Base-by-base conservation (phyloP, 2,113 vertebrate species). In the Hydrochoerus hydrochaeris region DNA sequence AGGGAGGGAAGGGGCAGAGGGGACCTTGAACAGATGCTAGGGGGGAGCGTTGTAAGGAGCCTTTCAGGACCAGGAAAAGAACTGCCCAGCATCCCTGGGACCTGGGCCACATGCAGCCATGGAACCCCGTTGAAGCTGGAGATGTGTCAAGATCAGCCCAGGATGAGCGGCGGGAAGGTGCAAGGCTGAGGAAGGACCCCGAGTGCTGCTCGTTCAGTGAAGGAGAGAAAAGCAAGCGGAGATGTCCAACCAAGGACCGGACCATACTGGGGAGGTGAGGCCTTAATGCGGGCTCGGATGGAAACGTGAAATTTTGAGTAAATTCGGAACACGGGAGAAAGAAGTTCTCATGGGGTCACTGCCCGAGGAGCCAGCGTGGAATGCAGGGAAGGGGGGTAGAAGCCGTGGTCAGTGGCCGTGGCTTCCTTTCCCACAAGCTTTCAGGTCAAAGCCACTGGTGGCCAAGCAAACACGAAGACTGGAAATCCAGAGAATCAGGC, bases 341-440 rank as follows among this genome's bases (percentile, higher is more conserved):
- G 3, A 52, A 0, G 0, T 0, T 14, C 5, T 28, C 8, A 5
- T 58, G 65, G 26, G 4, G 6, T 32, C 17, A 5, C 11, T 52
- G 20, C 49, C 2, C 1, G 57, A 41, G 8, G 58, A 3, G 9
- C 13, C 46, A 65, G 28, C 81, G 54, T 35, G 57, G 49, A 41
- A 28, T 28, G 8, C 22, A 58, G 6, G n/a, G 17, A 12, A 5
- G 1, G 69, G 0, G 10, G 5, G 5, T 14, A 17, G 46, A 22
- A 58, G 86, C 24, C 24, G 19, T 1, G 7, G 35, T 49, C 14
- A 32, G 3, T 24, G 12, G 1, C 7, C 4, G 17, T 57, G 38
- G 20, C 12, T 65, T 46, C 32, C 14, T 65, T 81, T 2, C 54
- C 26, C 26, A 57, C 5, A 8, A 62, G 22, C 2, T 77, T 85